Evolutionary conservation across 2,797 vertebrate species (phyloP).

Genomic region (Cynodonichthys magdalenae): DNA sequence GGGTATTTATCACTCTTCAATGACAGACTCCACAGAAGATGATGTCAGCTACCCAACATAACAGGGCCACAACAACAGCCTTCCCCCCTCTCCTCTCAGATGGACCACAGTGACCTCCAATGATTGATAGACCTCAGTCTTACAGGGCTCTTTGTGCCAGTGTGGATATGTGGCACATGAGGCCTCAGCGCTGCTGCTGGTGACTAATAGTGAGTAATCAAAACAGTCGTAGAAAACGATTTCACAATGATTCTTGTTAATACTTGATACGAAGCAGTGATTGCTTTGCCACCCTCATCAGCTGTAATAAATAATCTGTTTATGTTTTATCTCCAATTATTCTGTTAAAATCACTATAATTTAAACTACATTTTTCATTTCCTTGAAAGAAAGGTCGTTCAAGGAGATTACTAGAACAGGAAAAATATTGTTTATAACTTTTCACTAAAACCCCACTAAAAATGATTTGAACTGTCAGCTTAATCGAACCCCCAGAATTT

Average conservation of each 20-base stretch:
- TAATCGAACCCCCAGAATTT: too few species aligned
- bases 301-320: constrained; percentile 18
- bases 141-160: constrained; percentile 67
- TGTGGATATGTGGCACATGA: constrained; percentile 52
- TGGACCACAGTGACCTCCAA: constrained; percentile 60
- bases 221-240: constrained; percentile 58
- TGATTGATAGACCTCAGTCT: constrained; percentile 68
- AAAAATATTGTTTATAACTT: too few species aligned
- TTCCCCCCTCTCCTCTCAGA: constrained; percentile 32
- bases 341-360: neutral
- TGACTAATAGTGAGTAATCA: constrained; percentile 74
- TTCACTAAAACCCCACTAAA: too few species aligned
- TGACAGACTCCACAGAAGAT: constrained; percentile 67
- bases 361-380: constrained; percentile 31
- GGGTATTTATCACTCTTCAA: constrained; percentile 65
- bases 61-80: constrained; percentile 28
- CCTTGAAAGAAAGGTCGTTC: too few species aligned
- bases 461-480: too few species aligned
- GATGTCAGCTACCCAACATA: constrained; percentile 69
- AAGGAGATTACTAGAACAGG: too few species aligned
- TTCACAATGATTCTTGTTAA: constrained; percentile 48
- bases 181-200: constrained; percentile 38
- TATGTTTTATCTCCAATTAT: constrained; percentile 26
- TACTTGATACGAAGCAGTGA: constrained; percentile 48
- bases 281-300: constrained; percentile 27